Conservation (phyloP, 2,888 invertebrate genomes). For the Scotopteryx bipunctaria region DNA sequence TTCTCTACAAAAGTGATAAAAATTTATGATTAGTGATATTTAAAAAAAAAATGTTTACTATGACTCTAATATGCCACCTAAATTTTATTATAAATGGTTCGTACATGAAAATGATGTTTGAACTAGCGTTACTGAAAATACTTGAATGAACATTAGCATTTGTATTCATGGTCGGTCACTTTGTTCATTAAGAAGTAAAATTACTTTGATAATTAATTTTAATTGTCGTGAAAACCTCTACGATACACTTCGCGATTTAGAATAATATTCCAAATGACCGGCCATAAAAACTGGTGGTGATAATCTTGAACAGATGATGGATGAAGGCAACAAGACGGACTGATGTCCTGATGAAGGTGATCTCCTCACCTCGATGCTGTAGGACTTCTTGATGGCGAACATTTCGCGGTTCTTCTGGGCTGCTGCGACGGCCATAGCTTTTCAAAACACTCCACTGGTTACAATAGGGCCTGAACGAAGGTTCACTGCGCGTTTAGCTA, state of each 20-base stretch:
- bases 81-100: too few species aligned
- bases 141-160: conserved; percentile 1
- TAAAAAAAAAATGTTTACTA: too few species aligned
- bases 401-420: conserved; percentile 97
- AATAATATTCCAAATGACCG: conserved; percentile 36
- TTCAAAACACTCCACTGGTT: conserved; percentile 75
- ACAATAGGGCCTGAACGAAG: conserved; percentile 75
- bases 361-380: conserved; percentile 96
- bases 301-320: conserved; percentile 39
- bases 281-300: conserved; percentile 36
- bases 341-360: conserved; percentile 39
- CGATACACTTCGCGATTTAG: conserved; percentile 14
- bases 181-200: conserved; percentile 4
- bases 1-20: too few species aligned
- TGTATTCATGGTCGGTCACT: conserved; percentile 36
- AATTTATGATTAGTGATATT: too few species aligned
- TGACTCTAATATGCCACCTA: too few species aligned
- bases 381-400: conserved; percentile 98
- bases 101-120: too few species aligned
- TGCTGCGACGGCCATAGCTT: conserved; percentile 93
- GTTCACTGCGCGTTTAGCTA: conserved; percentile 82
- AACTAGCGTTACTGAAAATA: neutral
- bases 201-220: neutral
- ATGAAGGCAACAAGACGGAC: conserved; percentile 37
- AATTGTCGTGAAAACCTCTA: conserved; percentile 8